phyloP scores from a whole-genome alignment of 2,888 invertebrate species.

The Euzophera pinguis region DNA sequence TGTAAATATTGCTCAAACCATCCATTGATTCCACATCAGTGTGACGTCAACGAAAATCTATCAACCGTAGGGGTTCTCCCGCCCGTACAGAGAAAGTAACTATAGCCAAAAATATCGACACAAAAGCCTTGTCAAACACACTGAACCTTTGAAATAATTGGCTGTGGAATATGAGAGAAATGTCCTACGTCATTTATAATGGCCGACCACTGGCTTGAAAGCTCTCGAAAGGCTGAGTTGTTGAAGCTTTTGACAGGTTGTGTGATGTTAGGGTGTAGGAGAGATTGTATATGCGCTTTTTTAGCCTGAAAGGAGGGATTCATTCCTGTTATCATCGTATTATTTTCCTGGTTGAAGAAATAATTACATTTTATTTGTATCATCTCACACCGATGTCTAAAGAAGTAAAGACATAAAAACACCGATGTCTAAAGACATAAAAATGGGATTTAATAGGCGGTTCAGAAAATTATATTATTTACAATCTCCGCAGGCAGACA shows the following conservation, averaged over 20 bases:
- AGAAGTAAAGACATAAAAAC: too few species aligned
- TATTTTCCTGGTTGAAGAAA: too few species aligned
- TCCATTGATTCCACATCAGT: neutral
- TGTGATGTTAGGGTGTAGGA: neutral
- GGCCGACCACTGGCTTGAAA: neutral
- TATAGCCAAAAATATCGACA: constrained; percentile 22
- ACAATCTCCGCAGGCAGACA: too few species aligned
- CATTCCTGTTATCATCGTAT: too few species aligned
- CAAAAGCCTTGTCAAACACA: constrained; percentile 41
- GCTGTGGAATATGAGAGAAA: constrained; percentile 20
- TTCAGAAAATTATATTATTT: too few species aligned
- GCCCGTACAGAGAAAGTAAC: constrained; percentile 21
- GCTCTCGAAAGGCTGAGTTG: neutral
- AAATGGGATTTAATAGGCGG: too few species aligned
- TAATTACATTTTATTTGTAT: too few species aligned
- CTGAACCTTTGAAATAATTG: constrained; percentile 35
- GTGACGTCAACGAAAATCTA: constrained; percentile 13
- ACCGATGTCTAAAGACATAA: too few species aligned
- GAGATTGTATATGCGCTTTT: neutral
- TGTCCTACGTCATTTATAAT: constrained; percentile 23
- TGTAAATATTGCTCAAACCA: too few species aligned
- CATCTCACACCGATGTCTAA: too few species aligned
- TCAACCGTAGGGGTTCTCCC: constrained; percentile 17
- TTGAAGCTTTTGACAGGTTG: neutral
- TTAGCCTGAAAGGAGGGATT: neutral